phyloP scores from a whole-genome alignment of 2,888 invertebrate species.

The Ferdinandea cuprea region DNA sequence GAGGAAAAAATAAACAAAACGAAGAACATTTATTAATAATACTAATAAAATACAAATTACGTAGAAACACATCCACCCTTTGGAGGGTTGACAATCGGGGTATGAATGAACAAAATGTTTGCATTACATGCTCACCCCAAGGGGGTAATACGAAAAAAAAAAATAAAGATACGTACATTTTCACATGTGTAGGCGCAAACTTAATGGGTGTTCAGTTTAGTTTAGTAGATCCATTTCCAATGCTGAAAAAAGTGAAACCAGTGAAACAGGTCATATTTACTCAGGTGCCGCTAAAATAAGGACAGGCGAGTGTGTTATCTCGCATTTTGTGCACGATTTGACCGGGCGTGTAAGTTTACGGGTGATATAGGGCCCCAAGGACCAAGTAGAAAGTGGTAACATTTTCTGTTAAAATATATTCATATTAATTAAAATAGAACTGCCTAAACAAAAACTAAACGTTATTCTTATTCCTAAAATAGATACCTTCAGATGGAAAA shows the following conservation, averaged over 20 bases:
- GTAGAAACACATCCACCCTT: constrained; percentile 45
- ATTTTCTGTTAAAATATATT: too few species aligned
- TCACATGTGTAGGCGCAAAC: constrained; percentile 13
- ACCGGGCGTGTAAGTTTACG: too few species aligned
- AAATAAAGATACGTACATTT: not conserved
- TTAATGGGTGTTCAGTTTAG: not conserved
- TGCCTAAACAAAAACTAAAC: too few species aligned
- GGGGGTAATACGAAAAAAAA: constrained; percentile 14
- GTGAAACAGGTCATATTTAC: constrained; percentile 28
- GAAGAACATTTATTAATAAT: constrained; percentile 42
- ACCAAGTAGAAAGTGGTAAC: too few species aligned
- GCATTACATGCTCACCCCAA: constrained; percentile 29
- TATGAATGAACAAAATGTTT: constrained; percentile 7
- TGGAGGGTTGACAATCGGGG: constrained; percentile 10
- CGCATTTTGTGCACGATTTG: too few species aligned
- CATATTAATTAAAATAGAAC: too few species aligned
- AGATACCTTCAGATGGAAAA: too few species aligned
- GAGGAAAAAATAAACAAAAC: constrained; percentile 29
- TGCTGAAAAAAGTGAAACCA: not conserved
- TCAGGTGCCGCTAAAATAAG: constrained; percentile 31
- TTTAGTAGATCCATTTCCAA: not conserved
- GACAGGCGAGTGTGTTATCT: not conserved
- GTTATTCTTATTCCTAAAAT: too few species aligned
- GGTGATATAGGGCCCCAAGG: too few species aligned
- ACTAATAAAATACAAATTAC: constrained; percentile 49